Base-by-base conservation (phyloP, 2,113 vertebrate species). In the Bombycilla garrulus region DNA sequence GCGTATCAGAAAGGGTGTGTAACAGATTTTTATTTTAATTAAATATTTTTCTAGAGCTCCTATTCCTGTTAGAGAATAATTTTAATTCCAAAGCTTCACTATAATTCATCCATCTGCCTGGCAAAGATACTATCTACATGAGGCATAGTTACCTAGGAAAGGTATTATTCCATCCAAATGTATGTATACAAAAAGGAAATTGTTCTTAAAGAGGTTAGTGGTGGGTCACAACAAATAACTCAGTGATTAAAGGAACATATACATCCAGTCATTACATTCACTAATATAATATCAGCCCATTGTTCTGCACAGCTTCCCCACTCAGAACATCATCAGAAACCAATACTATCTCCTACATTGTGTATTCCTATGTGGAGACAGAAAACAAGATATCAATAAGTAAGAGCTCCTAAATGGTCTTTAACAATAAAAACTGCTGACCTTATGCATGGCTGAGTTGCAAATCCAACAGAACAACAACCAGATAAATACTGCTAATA, bases 371-470 rank as follows among this genome's bases (percentile, higher is more conserved):
- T 54, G 65, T 73, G 85, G 72, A 97, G 80, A 92, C 69, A 40
- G 67, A 96, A 95, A 97, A 97, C 89, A 97, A 95, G 78, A 91
- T 98, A 98, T 98, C 97, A 98, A 98, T 98, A 98, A 98, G 98
- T 98, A 98, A 98, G 97, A 98, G 97, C 93, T 98, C 94, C 97
- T 98, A 98, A 98, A 98, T 96, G 95, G 94, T 93, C 97, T 97
- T 98, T 98, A 98, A 98, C 97, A 97, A 98, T 95, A 92, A 81
- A 97, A 90, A 97, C 97, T 98, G 97, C 98, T 98, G 96, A 98
- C 96, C 93, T 96, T 90, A 96, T 86, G 84, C 51, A 95, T 97
- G 96, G 97, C 96, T 95, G 92, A 97, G 93, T 87, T 97, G 93
- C 94, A 98, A 98, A 97, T 96, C 44, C 97, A 98, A 93, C 94